Evolutionary conservation across 2,797 vertebrate species (phyloP).

Genomic region (Eulemur rubriventer): DNA sequence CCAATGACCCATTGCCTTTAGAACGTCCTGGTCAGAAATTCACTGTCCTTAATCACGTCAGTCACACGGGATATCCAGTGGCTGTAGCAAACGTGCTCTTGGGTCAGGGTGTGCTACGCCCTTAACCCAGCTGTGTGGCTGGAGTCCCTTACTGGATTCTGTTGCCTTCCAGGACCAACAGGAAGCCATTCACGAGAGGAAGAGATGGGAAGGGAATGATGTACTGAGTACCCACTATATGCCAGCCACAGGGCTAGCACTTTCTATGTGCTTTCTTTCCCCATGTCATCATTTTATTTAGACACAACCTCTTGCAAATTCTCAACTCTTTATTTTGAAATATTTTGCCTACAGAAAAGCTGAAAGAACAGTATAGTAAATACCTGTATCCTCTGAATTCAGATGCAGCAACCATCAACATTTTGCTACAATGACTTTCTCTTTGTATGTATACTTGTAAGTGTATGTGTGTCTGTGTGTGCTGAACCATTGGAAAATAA

Average conservation of each 20-base stretch:
- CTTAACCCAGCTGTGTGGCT: not conserved
- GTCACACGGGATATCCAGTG: too few species aligned
- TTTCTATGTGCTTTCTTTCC: accelerated
- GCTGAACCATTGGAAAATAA: not conserved
- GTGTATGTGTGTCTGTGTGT: not conserved
- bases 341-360: not conserved
- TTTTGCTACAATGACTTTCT: not conserved
- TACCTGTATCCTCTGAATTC: not conserved
- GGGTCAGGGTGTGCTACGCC: not conserved
- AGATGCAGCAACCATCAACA: accelerated
- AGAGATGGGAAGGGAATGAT: too few species aligned
- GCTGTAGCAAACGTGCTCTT: not conserved
- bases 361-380: not conserved
- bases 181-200: not conserved
- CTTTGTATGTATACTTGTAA: too few species aligned
- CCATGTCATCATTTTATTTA: not conserved
- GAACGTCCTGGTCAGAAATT: not conserved
- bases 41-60: not conserved
- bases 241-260: not conserved
- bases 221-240: accelerated
- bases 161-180: accelerated
- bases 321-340: not conserved
- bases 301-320: not conserved
- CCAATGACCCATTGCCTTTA: too few species aligned
- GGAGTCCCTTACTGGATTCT: not conserved